phyloP scores from a whole-genome alignment of 2,797 vertebrate species.

The Acanthurus lineatus region DNA sequence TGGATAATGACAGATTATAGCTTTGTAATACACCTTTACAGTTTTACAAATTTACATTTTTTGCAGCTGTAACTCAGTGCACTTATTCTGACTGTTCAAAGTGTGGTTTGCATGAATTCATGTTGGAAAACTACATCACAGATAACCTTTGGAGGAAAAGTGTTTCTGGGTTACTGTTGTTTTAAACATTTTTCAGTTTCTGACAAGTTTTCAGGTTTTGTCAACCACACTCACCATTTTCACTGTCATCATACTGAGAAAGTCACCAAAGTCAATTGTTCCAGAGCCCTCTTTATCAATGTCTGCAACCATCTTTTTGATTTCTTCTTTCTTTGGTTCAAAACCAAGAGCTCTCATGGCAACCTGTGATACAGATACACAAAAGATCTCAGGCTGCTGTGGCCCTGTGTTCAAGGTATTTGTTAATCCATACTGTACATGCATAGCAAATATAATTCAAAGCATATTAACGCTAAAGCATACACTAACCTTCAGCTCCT shows the following conservation, averaged over 20 bases:
- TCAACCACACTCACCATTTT: conserved; percentile 90
- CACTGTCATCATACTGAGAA: conserved; percentile 92
- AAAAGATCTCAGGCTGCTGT: not conserved
- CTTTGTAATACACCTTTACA: not conserved
- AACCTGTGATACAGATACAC: conserved; percentile 83
- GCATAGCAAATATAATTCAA: not conserved
- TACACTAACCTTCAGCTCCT: conserved; percentile 91
- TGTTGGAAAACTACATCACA: not conserved
- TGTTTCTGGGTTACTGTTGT: not conserved
- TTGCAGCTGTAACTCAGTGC: not conserved
- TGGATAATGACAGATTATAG: not conserved
- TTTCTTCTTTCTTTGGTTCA: conserved; percentile 97
- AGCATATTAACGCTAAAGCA: not conserved
- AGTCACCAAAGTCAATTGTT: conserved; percentile 91
- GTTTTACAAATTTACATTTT: no score
- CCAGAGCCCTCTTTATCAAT: conserved; percentile 90
- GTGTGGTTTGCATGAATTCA: not conserved
- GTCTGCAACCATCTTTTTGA: conserved; percentile 93
- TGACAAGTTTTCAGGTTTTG: not conserved
- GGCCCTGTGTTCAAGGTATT: not conserved
- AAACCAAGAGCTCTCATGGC: conserved; percentile 95
- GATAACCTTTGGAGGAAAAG: not conserved
- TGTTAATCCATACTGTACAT: no score
- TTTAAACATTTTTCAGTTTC: not conserved
- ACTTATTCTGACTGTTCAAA: not conserved